A percentile compares a stretch with the other conserved stretches of the same genome.
These are phyloP conservation scores for Maconellicoccus hirsutus DNA, from an alignment of 1,140 invertebrate species.

Conservation along the genomic window DNA sequence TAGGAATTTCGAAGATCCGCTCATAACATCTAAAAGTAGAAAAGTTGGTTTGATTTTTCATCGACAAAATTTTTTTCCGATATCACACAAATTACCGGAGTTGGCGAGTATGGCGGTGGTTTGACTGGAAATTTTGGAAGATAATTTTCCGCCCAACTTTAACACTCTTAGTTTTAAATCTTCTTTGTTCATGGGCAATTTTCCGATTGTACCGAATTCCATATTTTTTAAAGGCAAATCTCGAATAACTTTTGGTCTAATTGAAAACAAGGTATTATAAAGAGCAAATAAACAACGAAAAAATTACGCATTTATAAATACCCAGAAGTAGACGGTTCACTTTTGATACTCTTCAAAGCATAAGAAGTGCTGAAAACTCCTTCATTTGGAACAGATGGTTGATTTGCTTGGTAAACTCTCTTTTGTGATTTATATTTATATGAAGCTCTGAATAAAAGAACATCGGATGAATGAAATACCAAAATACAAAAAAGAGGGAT, in stretches of 20 bases:
- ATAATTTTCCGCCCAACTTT: slow-evolving; percentile 61
- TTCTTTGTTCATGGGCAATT: slow-evolving; percentile 45
- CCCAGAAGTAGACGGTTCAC: slow-evolving; percentile 31
- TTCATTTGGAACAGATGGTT: slow-evolving; percentile 24
- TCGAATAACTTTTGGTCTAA: slow-evolving; percentile 35
- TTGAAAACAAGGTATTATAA: background rate
- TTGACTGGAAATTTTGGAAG: slow-evolving; percentile 49
- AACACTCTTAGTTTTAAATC: slow-evolving; percentile 54
- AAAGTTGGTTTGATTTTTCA: background rate
- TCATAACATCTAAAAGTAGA: slow-evolving; percentile 32
- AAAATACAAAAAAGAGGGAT: slow-evolving; percentile 14
- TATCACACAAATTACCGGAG: slow-evolving; percentile 35
- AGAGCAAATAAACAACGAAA: background rate
- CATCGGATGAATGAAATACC: slow-evolving; percentile 22
- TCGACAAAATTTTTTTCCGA: slow-evolving; percentile 13
- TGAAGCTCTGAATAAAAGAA: slow-evolving; percentile 36
- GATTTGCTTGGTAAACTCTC: slow-evolving; percentile 41
- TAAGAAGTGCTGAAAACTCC: slow-evolving; percentile 21
- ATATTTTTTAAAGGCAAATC: slow-evolving; percentile 60
- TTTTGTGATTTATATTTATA: slow-evolving; percentile 47
- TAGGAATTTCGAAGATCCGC: slow-evolving; percentile 42
- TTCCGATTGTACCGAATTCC: slow-evolving; percentile 62
- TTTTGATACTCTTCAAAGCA: slow-evolving; percentile 38
- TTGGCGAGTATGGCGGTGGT: slow-evolving; percentile 65
- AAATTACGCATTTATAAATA: background rate